Evolutionary conservation across 2,113 vertebrate species (phyloP).

Genomic region (Lophius piscatorius): DNA sequence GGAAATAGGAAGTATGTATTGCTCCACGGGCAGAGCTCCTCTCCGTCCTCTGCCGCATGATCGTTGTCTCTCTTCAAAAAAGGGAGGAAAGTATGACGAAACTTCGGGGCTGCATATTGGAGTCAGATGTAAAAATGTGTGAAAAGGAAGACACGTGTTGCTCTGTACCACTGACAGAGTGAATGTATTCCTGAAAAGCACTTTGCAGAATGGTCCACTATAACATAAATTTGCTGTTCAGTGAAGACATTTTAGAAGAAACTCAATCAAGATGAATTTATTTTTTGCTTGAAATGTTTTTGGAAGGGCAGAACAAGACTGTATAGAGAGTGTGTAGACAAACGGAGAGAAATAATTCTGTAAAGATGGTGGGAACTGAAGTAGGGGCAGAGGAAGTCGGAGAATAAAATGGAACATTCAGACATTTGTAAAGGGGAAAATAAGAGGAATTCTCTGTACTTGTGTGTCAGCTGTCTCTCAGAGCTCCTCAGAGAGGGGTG

Average conservation of each 20-base stretch:
- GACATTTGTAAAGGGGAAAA: not conserved
- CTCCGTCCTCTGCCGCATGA: too few species aligned
- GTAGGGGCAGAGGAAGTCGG: not conserved
- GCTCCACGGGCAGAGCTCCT: constrained; percentile 48
- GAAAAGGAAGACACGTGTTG: not conserved
- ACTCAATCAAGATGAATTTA: not conserved
- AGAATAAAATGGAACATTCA: not conserved
- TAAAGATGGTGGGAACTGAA: not conserved
- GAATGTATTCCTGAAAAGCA: constrained; percentile 4
- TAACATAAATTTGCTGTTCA: too few species aligned
- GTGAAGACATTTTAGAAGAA: not conserved
- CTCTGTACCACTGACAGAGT: not conserved
- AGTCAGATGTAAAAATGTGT: not conserved
- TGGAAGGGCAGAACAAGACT: too few species aligned
- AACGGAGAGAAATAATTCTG: not conserved
- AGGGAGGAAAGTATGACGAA: not conserved
- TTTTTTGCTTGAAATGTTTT: not conserved
- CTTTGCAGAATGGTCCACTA: not conserved
- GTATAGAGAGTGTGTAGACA: not conserved
- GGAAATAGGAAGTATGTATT: constrained; percentile 66
- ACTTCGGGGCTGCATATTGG: not conserved
- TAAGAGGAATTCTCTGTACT: not conserved
- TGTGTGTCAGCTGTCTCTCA: constrained; percentile 51
- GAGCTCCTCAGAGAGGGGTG: constrained; percentile 3
- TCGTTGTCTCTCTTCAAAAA: constrained; percentile 10